A percentile compares a stretch with the other conserved stretches of the same genome.
Conservation (phyloP, 2,797 vertebrate species). For the Eutrigla gurnardus region DNA sequence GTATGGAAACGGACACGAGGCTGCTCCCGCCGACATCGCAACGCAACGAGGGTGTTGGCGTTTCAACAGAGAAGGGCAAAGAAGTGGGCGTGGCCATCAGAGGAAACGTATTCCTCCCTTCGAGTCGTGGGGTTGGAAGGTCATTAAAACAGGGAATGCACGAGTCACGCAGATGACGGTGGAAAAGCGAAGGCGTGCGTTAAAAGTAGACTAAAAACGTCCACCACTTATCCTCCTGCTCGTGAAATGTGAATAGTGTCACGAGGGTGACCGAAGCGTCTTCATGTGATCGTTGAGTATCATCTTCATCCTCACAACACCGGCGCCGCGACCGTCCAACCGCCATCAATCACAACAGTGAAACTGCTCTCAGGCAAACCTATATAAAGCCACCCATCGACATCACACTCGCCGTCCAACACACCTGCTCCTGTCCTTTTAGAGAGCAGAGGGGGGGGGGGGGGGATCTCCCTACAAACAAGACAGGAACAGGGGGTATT, state of each 20-base stretch:
- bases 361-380: constrained; percentile 63
- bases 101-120: constrained; percentile 39
- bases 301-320: constrained; percentile 30
- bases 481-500: not conserved
- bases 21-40: constrained; percentile 5
- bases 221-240: not conserved
- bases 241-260: constrained; percentile 14
- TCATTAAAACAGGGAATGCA: constrained; percentile 44
- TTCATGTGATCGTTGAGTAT: constrained; percentile 10
- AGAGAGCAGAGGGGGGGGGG: constrained; percentile 55
- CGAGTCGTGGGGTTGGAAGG: constrained; percentile 33
- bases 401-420: constrained; percentile 59
- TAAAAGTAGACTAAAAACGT: not conserved
- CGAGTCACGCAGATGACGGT: constrained; percentile 43
- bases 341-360: constrained; percentile 62
- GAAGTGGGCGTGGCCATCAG: constrained; percentile 37
- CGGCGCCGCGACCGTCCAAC: constrained; percentile 31
- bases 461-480: constrained; percentile 28
- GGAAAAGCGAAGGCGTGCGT: not conserved
- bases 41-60: not conserved
- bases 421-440: constrained; percentile 80
- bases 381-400: constrained; percentile 74
- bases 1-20: not conserved
- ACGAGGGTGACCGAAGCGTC: constrained; percentile 4
- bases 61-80: constrained; percentile 43